A percentile compares a stretch with the other conserved stretches of the same genome.
Evolutionary conservation across 2,113 vertebrate genomes (phyloP).

Genomic region (Atractosteus spatula): DNA sequence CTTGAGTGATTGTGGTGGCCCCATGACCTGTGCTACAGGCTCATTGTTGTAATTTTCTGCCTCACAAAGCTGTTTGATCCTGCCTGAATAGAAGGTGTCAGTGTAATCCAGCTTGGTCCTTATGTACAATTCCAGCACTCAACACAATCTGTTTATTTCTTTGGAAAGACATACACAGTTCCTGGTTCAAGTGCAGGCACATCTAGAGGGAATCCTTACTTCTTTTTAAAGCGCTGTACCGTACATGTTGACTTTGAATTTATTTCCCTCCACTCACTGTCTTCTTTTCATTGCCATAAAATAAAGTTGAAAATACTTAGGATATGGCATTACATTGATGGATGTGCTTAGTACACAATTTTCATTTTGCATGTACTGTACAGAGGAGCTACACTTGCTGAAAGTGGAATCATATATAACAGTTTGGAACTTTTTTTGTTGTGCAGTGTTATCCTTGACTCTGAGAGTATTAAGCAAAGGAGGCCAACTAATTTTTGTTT

Average conservation of each 20-base stretch:
- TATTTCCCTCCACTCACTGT: not conserved
- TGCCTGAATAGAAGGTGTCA: conserved; percentile 24
- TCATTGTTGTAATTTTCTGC: conserved; percentile 28
- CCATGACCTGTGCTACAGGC: conserved; percentile 17
- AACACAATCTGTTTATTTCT: not conserved
- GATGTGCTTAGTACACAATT: no score
- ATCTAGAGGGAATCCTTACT: not conserved
- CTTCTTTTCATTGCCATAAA: not conserved
- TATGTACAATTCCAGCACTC: not conserved
- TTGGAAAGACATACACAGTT: not conserved
- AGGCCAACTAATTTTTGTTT: no score
- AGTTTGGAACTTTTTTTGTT: no score
- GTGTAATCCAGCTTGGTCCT: conserved; percentile 20
- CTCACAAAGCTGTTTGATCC: conserved; percentile 30
- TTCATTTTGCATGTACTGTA: no score
- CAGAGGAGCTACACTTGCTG: no score
- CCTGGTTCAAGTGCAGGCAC: conserved; percentile 4
- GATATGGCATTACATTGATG: no score
- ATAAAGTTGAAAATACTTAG: not conserved
- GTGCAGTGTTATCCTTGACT: no score
- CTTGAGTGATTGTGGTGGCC: conserved; percentile 19
- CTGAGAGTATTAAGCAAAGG: no score
- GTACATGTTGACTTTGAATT: not conserved
- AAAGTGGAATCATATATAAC: no score
- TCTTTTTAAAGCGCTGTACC: not conserved